Percentiles rank a stretch among this genome's conserved stretches.
These are phyloP conservation scores for Poecilobothrus nobilitatus DNA, from an alignment of 2,888 invertebrate species.

Conservation along the genomic window DNA sequence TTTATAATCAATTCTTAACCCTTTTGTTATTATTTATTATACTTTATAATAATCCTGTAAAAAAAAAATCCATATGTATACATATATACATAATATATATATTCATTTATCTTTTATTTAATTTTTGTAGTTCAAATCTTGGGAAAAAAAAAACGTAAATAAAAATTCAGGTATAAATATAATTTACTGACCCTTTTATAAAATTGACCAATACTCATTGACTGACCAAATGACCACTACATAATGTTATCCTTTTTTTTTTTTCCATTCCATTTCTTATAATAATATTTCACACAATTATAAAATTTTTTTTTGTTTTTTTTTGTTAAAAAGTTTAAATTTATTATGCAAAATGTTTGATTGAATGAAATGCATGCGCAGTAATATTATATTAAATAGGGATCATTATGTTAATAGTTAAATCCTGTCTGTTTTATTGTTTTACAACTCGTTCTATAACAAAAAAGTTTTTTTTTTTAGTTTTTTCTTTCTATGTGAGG, in stretches of 20 bases:
- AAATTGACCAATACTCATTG: too few relatives aligned
- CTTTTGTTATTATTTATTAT: neutral
- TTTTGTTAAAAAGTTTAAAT: neutral
- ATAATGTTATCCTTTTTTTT: too few relatives aligned
- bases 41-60: neutral
- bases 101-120: neutral
- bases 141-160: too few relatives aligned
- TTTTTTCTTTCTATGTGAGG: too few relatives aligned
- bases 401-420: conserved; percentile 4
- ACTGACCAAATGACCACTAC: too few relatives aligned
- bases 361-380: neutral
- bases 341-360: neutral
- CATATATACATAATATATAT: neutral
- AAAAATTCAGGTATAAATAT: neutral
- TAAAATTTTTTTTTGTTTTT: too few relatives aligned
- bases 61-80: neutral
- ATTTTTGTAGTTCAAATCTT: neutral
- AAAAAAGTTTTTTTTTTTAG: too few relatives aligned
- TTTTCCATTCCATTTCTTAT: too few relatives aligned
- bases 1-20: neutral
- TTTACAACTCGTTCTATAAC: neutral
- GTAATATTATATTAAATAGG: neutral
- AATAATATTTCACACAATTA: too few relatives aligned
- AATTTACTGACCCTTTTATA: neutral
- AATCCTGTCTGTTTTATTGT: neutral